Evolutionary conservation across 2,113 vertebrate genomes (phyloP), one percentile per base, ranked within the genome.

Genomic region (Numenius arquata): DNA sequence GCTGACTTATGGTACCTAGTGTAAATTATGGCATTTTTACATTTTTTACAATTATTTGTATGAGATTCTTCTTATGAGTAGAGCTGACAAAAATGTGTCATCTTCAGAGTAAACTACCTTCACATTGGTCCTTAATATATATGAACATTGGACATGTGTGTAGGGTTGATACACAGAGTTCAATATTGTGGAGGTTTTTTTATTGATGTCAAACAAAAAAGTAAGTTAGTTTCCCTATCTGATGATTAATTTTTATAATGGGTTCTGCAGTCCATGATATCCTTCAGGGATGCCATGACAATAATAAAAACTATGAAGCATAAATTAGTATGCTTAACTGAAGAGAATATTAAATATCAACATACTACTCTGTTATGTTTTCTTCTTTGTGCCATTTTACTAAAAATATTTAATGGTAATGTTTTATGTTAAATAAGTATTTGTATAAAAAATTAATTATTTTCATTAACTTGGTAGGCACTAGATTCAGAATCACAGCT

Each of bases 1-100:
- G 38, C 41, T 88, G 48, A 89, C 34, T 93, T 95, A 41, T 7
- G 70, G 25, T 89, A 79, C 25, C 66, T 75, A 52, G 30, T 95
- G 62, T 74, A 91, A 75, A 85, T 91, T 4, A 61, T 66, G 53
- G 48, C 48, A 76, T 91, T 94, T 88, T 82, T 11, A 20, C 36
- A 10, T 41, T 47, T 79, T 95, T 88, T 71, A 45, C 8, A 0
- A 47, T 89, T 84, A 63, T 47, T 93, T 66, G 6, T 17, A 26
- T 23, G 63, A 90, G 59, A 76, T 62, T 79, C 13, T 66, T 82
- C 40, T 61, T 79, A 45, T 32, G 43, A 92, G 15, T 84, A 56
- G n/a, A 74, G 40, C 61, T 88, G 59, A 65, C 50, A 59, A 88
- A 82, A 88, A 58, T 52, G 36, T 8, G 4, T 78, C 11, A 21